These are phyloP conservation scores for Dascillus cervinus DNA, from an alignment of 2,888 invertebrate species.

Conservation along the genomic window DNA sequence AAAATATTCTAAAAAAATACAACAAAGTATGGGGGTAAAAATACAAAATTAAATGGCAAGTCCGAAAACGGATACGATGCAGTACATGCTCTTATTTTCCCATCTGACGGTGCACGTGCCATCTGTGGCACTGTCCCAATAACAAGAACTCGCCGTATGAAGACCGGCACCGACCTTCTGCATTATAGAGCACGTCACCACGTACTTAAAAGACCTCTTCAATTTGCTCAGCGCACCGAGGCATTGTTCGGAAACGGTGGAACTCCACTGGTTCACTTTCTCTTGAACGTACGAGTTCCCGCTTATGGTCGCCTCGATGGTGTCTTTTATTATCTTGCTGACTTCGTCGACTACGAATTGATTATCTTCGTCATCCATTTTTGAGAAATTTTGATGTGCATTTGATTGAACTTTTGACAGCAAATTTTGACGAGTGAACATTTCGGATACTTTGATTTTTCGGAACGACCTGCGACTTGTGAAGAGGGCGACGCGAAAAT, in stretches of 20 bases:
- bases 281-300: slow-evolving; percentile 61
- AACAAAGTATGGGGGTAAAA: too few relatives aligned
- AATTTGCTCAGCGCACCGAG: slow-evolving; percentile 63
- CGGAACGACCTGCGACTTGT: too few relatives aligned
- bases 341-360: slow-evolving; percentile 65
- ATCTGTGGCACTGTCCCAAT: slow-evolving; percentile 76
- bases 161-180: slow-evolving; percentile 79
- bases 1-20: too few relatives aligned
- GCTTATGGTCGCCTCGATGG: slow-evolving; percentile 65
- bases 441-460: too few relatives aligned
- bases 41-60: slow-evolving; percentile 44
- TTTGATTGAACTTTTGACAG: slow-evolving; percentile 10
- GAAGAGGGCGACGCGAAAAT: too few relatives aligned
- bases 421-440: background rate
- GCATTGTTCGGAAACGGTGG: slow-evolving; percentile 67
- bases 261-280: slow-evolving; percentile 66
- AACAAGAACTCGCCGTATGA: slow-evolving; percentile 77
- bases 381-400: slow-evolving; percentile 24
- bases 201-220: slow-evolving; percentile 77
- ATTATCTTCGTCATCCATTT: slow-evolving; percentile 43
- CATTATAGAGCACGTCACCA: slow-evolving; percentile 75
- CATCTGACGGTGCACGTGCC: slow-evolving; percentile 76
- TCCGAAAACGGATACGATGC: slow-evolving; percentile 76
- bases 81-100: slow-evolving; percentile 83
- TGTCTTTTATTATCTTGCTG: slow-evolving; percentile 66